These are phyloP conservation scores for Cheilosia impressa DNA, from an alignment of 2,888 invertebrate genomes.

Conservation along the genomic window DNA sequence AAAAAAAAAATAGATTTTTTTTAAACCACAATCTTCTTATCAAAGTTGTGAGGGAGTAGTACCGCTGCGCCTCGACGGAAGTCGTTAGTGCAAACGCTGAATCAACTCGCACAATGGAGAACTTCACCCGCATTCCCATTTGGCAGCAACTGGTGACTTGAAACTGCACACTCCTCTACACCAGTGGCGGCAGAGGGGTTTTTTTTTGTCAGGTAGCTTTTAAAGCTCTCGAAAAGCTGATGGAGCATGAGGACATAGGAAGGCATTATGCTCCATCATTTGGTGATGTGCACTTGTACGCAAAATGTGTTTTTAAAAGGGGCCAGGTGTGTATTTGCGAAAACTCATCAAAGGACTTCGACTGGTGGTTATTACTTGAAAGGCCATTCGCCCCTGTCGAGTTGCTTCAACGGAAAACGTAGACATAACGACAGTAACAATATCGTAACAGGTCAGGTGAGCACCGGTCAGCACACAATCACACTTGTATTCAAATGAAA, in stretches of 20 bases:
- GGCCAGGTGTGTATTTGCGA: too few relatives aligned
- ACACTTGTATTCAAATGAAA: too few relatives aligned
- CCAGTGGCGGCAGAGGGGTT: too few relatives aligned
- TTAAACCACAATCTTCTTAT: constrained; percentile 4
- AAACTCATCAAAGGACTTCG: not conserved
- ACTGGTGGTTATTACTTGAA: not conserved
- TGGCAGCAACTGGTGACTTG: too few relatives aligned
- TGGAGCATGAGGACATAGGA: not conserved
- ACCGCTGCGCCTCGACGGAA: not conserved
- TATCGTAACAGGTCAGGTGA: too few relatives aligned
- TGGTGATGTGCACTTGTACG: not conserved
- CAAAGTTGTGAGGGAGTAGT: not conserved
- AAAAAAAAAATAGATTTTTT: not conserved
- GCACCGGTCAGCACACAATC: too few relatives aligned
- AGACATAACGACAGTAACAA: too few relatives aligned
- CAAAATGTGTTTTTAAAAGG: not conserved
- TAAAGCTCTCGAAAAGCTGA: not conserved
- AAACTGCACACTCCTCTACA: too few relatives aligned
- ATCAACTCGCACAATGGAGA: not conserved
- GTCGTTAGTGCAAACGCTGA: not conserved
- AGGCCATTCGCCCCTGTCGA: not conserved
- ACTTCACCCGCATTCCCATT: not conserved
- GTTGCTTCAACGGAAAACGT: not conserved
- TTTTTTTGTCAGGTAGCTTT: not conserved
- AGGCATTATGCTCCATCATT: not conserved